Conservation (phyloP, 2,888 invertebrate genomes). For the Apantesis nais region DNA sequence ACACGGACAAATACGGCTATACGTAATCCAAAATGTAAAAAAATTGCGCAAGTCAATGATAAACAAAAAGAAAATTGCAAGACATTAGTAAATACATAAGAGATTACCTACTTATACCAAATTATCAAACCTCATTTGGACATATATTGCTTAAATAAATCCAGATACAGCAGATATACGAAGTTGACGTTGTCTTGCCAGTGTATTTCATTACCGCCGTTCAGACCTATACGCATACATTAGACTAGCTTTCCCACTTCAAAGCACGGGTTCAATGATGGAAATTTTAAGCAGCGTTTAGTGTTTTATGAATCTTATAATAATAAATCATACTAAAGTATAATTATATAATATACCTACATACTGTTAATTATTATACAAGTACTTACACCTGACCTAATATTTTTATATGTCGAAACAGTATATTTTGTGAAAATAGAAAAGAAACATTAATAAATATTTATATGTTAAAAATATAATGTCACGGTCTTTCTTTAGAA, state of each 20-base stretch:
- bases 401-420: neutral
- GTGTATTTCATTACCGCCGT: neutral
- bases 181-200: conserved; percentile 1
- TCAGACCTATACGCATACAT: neutral
- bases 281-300: neutral
- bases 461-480: too few species aligned
- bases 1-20: too few species aligned
- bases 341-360: neutral
- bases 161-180: neutral
- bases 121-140: neutral
- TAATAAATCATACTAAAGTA: neutral
- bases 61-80: too few species aligned
- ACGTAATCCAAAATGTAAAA: too few species aligned
- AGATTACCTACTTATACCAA: too few species aligned
- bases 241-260: neutral
- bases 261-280: neutral
- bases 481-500: neutral
- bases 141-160: neutral
- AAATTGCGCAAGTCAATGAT: too few species aligned
- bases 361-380: too few species aligned
- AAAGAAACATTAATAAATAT: too few species aligned
- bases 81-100: too few species aligned
- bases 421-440: neutral
- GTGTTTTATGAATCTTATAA: neutral
- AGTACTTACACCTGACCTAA: neutral